Conservation (phyloP, 64 coral and sea anemone genomes). For the Astreopora myriophthalma region DNA sequence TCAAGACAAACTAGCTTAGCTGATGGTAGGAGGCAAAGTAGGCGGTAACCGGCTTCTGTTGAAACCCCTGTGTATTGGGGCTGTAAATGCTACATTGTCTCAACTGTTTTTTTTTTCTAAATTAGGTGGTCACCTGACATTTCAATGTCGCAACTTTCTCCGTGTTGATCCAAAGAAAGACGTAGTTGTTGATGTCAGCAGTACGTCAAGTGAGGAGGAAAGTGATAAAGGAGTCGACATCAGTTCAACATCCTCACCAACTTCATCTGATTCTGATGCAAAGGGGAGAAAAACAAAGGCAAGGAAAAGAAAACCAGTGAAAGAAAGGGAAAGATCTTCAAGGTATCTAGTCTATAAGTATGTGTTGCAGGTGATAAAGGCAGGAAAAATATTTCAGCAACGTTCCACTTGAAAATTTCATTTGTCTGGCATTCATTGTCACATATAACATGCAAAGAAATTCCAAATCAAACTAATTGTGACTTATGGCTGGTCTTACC, state of each 20-base stretch:
- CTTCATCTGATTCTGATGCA: constrained; percentile 42
- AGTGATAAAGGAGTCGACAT: constrained; percentile 61
- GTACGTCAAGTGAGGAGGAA: constrained; percentile 95
- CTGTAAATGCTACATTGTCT: too few species aligned
- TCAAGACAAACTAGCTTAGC: too few species aligned
- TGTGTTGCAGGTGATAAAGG: too few species aligned
- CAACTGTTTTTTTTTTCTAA: not conserved
- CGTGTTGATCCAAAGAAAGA: constrained; percentile 93
- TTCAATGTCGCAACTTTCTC: constrained; percentile 93
- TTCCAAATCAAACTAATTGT: too few species aligned
- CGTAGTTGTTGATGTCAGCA: constrained; percentile 97
- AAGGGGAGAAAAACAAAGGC: constrained; percentile 12
- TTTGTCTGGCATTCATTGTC: too few species aligned
- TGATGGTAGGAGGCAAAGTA: too few species aligned
- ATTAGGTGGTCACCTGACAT: constrained; percentile 93
- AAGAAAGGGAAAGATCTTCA: constrained; percentile 8
- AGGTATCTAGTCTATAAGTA: not conserved
- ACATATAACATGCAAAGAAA: too few species aligned
- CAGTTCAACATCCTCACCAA: constrained; percentile 76
- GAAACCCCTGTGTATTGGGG: too few species aligned
- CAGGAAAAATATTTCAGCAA: too few species aligned
- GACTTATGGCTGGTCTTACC: too few species aligned
- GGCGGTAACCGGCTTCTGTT: too few species aligned
- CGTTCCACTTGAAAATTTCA: too few species aligned
- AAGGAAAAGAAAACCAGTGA: constrained; percentile 47